Base-by-base conservation (phyloP, 2,888 invertebrate genomes). In the Drosophila limbata region DNA sequence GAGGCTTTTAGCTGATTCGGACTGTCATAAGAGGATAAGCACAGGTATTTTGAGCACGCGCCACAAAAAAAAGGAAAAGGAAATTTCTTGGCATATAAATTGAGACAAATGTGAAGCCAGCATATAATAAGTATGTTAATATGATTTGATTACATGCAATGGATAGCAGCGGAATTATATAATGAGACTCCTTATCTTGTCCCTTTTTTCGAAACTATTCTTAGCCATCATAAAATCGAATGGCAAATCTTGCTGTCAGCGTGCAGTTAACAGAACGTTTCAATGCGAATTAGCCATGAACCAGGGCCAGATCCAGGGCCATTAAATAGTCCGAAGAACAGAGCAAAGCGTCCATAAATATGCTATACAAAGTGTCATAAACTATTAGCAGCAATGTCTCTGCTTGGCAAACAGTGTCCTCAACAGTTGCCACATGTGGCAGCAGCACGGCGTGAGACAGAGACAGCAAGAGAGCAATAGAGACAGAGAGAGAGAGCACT, bases 1-100 rank as follows among this genome's bases (percentile, higher is more conserved):
- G 76, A 77, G 63, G 81, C 81, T 84, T 69, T 82, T 68, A 64
- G 81, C 70, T 81, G 77, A 74, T 77, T 74, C 73, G 69, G 60
- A 71, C 63, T 71, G 70, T 63, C 44, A 39, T 35, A 51, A 42
- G 68, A 57, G 69, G 44, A 73, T 70, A 68, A 61, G 52, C 53
- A 40, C 66, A 74, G 73, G 79, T 77, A 81, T 83, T 67, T 74
- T 31, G 52, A 63, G 77, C 77, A 71, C 69, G 77, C 59, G 35
- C 69, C 55, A 45, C 9, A 17, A 33, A 42, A 55, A 64, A 65
- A 69, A 62, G 37, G 5, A 28, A 28, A 8, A 8, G 2, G 42
- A 53, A 61, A 68, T 47, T 67, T 56, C 62, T 31, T 37, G 11
- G 48, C 17, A 39, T 48, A 80, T 3, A 25, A 70, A 75, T 80